Evolutionary conservation across 2,113 vertebrate species (phyloP).

Genomic region (Carassius carassius): DNA sequence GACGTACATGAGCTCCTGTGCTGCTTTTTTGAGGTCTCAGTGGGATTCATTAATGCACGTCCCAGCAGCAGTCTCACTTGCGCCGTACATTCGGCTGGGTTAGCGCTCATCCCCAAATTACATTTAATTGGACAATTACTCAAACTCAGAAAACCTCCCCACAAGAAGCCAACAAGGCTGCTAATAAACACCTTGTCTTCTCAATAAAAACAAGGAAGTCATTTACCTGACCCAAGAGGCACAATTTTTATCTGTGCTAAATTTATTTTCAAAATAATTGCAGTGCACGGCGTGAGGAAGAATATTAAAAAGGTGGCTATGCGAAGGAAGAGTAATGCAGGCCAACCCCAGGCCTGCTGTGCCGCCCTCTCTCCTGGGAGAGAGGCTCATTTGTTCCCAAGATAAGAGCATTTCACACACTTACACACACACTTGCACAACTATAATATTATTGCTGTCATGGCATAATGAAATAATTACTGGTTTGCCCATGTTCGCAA

Average conservation of each 20-base stretch:
- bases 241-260: constrained; percentile 90
- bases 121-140: constrained; percentile 99
- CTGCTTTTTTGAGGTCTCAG: constrained; percentile 85
- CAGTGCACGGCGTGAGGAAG: constrained; percentile 81
- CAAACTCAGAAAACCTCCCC: constrained; percentile 95
- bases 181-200: constrained; percentile 99
- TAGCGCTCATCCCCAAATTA: constrained; percentile 96
- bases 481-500: constrained; percentile 67
- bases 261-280: constrained; percentile 99
- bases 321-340: constrained; percentile 83
- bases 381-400: constrained; percentile 81
- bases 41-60: constrained; percentile 99
- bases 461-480: constrained; percentile 82
- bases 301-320: constrained; percentile 88
- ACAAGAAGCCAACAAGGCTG: constrained; percentile 93
- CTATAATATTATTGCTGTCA: constrained; percentile 80
- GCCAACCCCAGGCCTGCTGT: constrained; percentile 80
- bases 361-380: constrained; percentile 84
- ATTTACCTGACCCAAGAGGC: constrained; percentile 98
- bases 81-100: constrained; percentile 87
- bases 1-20: constrained; percentile 64
- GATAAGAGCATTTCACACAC: constrained; percentile 75
- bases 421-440: constrained; percentile 60
- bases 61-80: constrained; percentile 87
- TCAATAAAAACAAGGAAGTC: constrained; percentile 97